Percentiles rank a stretch among this genome's conserved stretches.
These are phyloP conservation scores for Phrynosoma platyrhinos DNA, from an alignment of 2,113 vertebrate genomes.

Conservation along the genomic window DNA sequence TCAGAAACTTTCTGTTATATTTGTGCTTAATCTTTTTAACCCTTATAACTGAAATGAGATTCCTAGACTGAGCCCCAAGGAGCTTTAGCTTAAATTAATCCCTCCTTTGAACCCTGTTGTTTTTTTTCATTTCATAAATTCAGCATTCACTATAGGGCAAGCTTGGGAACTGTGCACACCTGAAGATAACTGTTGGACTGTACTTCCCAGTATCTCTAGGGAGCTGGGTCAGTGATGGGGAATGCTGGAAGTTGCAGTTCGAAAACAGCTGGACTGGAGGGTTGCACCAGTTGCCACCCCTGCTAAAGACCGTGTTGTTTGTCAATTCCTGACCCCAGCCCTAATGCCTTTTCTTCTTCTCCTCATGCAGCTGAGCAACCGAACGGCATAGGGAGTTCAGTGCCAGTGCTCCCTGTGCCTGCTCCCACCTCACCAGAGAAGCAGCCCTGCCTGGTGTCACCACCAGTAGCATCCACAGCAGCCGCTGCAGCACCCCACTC, in stretches of 20 bases:
- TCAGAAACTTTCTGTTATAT: neutral
- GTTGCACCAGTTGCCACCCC: no score
- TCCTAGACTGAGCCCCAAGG: no score
- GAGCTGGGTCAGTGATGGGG: no score
- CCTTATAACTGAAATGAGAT: neutral
- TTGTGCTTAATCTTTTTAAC: neutral
- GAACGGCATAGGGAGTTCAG: conserved; percentile 1
- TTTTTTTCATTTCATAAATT: neutral
- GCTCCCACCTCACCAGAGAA: conserved; percentile 18
- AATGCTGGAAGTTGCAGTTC: no score
- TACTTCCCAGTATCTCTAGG: no score
- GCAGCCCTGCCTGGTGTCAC: conserved; percentile 9
- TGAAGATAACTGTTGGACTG: no score
- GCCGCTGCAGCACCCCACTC: neutral
- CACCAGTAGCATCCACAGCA: neutral
- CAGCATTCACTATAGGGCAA: neutral
- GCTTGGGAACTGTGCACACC: no score
- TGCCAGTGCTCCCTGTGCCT: neutral
- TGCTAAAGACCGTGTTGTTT: neutral
- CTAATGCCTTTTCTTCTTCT: neutral
- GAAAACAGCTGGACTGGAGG: no score
- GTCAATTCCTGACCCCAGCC: neutral
- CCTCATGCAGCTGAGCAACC: conserved; percentile 23
- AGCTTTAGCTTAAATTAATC: neutral
- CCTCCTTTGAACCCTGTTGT: neutral